Conservation (phyloP, 2,797 vertebrate species). For the Avahi laniger region DNA sequence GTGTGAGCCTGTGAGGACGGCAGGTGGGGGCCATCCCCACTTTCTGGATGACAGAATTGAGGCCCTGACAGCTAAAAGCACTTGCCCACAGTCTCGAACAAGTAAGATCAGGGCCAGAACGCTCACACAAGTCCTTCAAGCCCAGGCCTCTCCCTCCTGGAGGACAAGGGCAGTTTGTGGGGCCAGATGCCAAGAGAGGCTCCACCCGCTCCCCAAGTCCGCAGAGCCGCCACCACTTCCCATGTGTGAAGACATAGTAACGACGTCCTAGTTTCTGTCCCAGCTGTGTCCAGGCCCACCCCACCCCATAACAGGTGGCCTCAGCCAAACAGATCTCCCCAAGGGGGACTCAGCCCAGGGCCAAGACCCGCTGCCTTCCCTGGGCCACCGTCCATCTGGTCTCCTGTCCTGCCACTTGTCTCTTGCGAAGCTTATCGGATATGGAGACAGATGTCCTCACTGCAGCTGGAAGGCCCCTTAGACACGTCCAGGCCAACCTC, state of each 20-base stretch:
- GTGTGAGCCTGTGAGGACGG: neutral
- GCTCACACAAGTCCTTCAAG: neutral
- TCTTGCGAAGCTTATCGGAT: neutral
- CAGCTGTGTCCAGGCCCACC: neutral
- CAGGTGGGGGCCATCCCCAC: too few species aligned
- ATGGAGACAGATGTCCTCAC: neutral
- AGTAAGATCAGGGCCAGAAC: neutral
- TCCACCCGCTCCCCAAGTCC: neutral
- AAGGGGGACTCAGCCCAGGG: neutral
- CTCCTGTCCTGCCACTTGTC: neutral
- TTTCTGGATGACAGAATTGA: neutral
- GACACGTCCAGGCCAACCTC: neutral
- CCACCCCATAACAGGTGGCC: neutral
- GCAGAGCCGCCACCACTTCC: neutral
- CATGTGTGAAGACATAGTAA: neutral
- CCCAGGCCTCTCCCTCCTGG: neutral
- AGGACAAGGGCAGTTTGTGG: neutral
- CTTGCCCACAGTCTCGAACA: neutral
- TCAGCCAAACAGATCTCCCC: neutral
- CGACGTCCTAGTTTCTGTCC: neutral
- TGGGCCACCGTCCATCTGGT: fast-evolving
- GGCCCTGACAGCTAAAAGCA: neutral
- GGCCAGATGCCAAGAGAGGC: neutral
- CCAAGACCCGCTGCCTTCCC: neutral
- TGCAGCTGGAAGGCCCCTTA: neutral